phyloP scores from a whole-genome alignment of 2,888 invertebrate species.

The Ganaspis brasiliensis region DNA sequence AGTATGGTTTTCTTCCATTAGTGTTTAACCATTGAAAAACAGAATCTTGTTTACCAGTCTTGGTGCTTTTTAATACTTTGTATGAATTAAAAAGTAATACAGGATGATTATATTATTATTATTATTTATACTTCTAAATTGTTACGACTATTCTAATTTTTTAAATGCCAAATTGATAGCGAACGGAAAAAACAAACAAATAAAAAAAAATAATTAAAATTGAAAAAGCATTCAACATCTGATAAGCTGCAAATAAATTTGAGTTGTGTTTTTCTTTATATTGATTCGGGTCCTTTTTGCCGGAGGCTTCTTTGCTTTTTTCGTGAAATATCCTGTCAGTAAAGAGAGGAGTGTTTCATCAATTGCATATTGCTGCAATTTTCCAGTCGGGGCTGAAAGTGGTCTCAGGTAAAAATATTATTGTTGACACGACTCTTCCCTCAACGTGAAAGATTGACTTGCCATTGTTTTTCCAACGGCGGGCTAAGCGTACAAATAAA shows the following conservation, averaged over 20 bases:
- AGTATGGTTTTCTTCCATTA: background rate
- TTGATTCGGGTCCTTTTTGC: background rate
- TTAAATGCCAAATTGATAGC: background rate
- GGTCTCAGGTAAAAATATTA: constrained; percentile 41
- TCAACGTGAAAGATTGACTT: constrained; percentile 37
- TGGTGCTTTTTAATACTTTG: no score
- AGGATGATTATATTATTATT: no score
- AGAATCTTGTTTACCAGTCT: no score
- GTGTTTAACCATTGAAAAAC: background rate
- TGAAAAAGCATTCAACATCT: background rate
- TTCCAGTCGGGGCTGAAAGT: constrained; percentile 15
- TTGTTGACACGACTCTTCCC: constrained; percentile 42
- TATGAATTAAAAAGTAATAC: no score
- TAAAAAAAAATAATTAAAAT: no score
- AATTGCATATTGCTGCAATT: constrained; percentile 11
- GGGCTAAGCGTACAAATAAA: constrained; percentile 35
- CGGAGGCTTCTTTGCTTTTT: constrained; percentile 11
- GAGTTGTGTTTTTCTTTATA: constrained; percentile 12
- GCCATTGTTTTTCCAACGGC: constrained; percentile 42
- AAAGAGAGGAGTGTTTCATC: constrained; percentile 5
- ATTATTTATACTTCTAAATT: no score
- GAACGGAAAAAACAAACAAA: no score
- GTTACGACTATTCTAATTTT: no score
- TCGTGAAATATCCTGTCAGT: background rate
- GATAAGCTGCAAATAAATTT: constrained; percentile 25